Percentiles rank a stretch among this genome's conserved stretches.
phyloP scores from a whole-genome alignment of 2,888 invertebrate species.

The Aplocera efformata region DNA sequence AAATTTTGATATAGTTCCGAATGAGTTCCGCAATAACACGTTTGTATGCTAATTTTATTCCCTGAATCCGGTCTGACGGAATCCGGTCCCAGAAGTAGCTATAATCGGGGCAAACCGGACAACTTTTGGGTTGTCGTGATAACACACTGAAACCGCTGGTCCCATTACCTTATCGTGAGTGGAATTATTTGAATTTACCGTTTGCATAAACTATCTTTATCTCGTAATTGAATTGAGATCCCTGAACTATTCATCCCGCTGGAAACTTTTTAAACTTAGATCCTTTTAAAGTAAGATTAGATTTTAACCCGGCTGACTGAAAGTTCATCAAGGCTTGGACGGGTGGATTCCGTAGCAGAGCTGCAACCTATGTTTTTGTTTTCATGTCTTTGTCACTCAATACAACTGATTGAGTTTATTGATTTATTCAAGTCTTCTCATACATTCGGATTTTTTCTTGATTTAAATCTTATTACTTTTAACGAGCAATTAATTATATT shows the following conservation, averaged over 20 bases:
- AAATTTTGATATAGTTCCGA: constrained; percentile 46
- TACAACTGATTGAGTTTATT: no score
- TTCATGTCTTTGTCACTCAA: no score
- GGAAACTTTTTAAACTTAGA: constrained; percentile 5
- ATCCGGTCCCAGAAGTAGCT: constrained; percentile 56
- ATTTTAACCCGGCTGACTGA: no score
- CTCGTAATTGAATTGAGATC: constrained; percentile 10
- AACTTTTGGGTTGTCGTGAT: constrained; percentile 74
- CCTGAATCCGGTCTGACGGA: constrained; percentile 68
- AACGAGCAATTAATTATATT: no score
- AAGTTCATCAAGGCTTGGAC: no score
- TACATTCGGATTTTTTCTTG: no score
- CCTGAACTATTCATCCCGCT: constrained; percentile 17
- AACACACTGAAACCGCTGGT: constrained; percentile 49
- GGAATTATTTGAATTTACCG: constrained; percentile 36
- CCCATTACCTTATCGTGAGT: constrained; percentile 57
- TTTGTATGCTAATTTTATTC: constrained; percentile 75
- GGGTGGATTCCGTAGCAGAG: no score
- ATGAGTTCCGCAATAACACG: constrained; percentile 62
- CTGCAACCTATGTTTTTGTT: no score
- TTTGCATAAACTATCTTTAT: constrained; percentile 23
- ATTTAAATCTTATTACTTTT: no score
- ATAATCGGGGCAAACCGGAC: constrained; percentile 53
- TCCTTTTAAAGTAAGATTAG: no score
- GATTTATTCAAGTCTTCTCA: no score